A percentile compares a stretch with the other conserved stretches of the same genome.
phyloP scores from a whole-genome alignment of 2,888 invertebrate species.

The Horisme vitalbata region DNA sequence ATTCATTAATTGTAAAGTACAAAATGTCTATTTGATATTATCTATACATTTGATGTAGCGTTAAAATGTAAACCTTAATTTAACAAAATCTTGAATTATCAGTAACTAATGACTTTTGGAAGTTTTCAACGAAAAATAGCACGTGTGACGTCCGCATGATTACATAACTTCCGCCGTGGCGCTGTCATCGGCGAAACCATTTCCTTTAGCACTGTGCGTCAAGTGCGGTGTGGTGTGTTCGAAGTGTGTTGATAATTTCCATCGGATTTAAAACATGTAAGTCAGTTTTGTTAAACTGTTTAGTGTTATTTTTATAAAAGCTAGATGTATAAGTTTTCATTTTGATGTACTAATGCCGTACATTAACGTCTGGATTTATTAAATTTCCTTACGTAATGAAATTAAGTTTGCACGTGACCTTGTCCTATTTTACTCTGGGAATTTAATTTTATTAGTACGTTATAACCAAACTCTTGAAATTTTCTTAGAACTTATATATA shows the following conservation, averaged over 20 bases:
- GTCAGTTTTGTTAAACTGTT: slow-evolving; percentile 37
- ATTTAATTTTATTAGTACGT: neutral
- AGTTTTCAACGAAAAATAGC: slow-evolving; percentile 39
- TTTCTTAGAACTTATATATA: too few relatives aligned
- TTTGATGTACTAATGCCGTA: neutral
- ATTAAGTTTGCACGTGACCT: slow-evolving; percentile 79
- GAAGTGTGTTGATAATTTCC: slow-evolving; percentile 64
- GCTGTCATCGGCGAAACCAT: slow-evolving; percentile 57
- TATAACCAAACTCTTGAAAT: too few relatives aligned
- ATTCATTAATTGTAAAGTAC: too few relatives aligned
- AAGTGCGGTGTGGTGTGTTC: slow-evolving; percentile 73
- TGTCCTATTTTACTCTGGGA: slow-evolving; percentile 53
- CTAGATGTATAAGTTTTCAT: neutral
- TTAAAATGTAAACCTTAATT: too few relatives aligned
- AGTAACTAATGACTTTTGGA: too few relatives aligned
- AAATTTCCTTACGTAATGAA: slow-evolving; percentile 75
- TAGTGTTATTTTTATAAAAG: neutral
- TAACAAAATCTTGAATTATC: too few relatives aligned
- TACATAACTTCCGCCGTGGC: slow-evolving; percentile 71
- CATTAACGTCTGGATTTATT: neutral
- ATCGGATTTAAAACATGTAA: slow-evolving; percentile 77
- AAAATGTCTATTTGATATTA: too few relatives aligned
- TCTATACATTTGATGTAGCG: too few relatives aligned
- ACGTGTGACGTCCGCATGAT: slow-evolving; percentile 53
- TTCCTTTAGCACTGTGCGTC: slow-evolving; percentile 78